Base-by-base conservation (phyloP, 2,888 invertebrate species). In the Papilio demoleus region DNA sequence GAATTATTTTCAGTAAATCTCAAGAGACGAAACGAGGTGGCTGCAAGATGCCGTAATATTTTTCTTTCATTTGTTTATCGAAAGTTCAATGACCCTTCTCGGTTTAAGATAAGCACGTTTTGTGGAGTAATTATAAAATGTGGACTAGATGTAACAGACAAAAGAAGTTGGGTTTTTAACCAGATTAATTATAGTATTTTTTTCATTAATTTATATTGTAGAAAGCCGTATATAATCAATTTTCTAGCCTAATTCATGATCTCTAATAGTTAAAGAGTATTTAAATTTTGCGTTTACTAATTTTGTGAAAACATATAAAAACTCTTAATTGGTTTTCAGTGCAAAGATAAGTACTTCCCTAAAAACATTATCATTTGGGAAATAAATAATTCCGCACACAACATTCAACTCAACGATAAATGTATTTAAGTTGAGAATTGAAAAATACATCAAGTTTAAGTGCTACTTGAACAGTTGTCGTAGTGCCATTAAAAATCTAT, bases 21-120 rank as follows among this genome's bases (percentile, higher is more conserved):
- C 42, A 61, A 19, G 53, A 40, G 40, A 24, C 31, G 11, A 50
- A 40, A 40, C 19, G 31, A 38, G 34, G 63, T 67, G 40, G 70
- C 67, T 69, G 63, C 72, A 71, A 68, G 67, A 63, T 42, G 22
- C 58, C 61, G 68, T 72, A 74, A 70, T 73, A 73, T 74, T 76
- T 76, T 53, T 50, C 50, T 50, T 50, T 53, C 27, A n/a, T 53
- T 24, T 76, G 79, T 76, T 79, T 77, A 80, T 80, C 77, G 77
- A 77, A 72, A 79, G 86, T 79, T 83, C 84, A 77, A 72, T 77
- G 73, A 80, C 82, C 84, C 70, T 38, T n/a, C 47, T 61, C 69
- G 69, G 71, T 71, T 72, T 72, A 73, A 74, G 74, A 73, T 67
- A 70, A 71, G 69, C 63, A 47, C 62, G 67, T 71, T 70, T 65